Evolutionary conservation across 2,113 vertebrate species (phyloP), one percentile per base, ranked within the genome.

Genomic region (Thunnus thynnus): DNA sequence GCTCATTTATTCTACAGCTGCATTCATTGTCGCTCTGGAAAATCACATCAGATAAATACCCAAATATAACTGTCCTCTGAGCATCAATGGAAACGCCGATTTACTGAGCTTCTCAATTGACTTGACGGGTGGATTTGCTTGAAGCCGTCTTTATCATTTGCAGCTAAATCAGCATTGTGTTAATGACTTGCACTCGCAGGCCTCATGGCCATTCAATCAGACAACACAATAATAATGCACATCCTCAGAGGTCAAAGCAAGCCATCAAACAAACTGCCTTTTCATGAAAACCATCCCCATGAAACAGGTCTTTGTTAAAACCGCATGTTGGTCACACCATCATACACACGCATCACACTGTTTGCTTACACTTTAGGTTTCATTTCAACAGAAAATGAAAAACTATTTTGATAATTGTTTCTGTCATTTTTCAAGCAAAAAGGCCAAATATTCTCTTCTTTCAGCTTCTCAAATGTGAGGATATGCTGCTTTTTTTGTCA

Each of bases 141-240:
- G 68, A 82, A 90, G 88, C 82, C 76, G 79, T 92, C 82, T 83
- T 54, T 60, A 86, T 86, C 80, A 87, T 92, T 84, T 93, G 77
- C 64, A 81, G 69, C 84, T 78, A 84, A 87, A 85, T 92, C 75
- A 89, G 77, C 72, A 73, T 13, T 65, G 76, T 67, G 68, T 85
- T 91, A 88, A 88, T 88, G 77, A 88, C 46, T 60, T 25, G 25
- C 72, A 81, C 74, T 75, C 44, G 13, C 41, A 60, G 64, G 71
- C 64, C 80, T 78, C 55, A 4, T 67, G 70, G 82, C 69, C 68
- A 11, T 58, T 83, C 62, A 76, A 32, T 84, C 69, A 77, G 75
- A 82, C 18, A 20, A 36, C 56, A 72, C 14, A 17, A 30, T 62
- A 62, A 27, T 78, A 75, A 76, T 73, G 54, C 57, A 80, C 20